These are phyloP conservation scores for Arothron firmamentum DNA, from an alignment of 2,113 vertebrate genomes.

Conservation along the genomic window DNA sequence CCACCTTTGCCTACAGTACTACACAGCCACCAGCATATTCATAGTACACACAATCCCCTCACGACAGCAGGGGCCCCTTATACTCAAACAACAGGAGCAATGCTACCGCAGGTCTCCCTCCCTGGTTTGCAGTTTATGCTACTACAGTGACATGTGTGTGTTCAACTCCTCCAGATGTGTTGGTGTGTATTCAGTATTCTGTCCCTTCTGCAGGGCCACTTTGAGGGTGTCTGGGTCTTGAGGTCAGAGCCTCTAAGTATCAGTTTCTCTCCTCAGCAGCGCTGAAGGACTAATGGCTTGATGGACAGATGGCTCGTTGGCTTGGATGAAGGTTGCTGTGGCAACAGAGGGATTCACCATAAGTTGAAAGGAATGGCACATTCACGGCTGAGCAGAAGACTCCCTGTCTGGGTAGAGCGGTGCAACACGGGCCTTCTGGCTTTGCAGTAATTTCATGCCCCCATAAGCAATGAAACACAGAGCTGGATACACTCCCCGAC, in stretches of 20 bases:
- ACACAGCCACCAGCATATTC: conserved; percentile 43
- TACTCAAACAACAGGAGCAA: conserved; percentile 41
- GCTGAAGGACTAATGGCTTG: conserved; percentile 44
- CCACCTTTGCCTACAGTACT: conserved; percentile 45
- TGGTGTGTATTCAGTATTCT: conserved; percentile 15
- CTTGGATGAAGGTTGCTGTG: conserved; percentile 38
- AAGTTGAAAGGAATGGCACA: conserved; percentile 48
- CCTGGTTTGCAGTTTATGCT: neutral
- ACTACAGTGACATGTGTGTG: neutral
- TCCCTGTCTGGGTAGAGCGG: conserved; percentile 46
- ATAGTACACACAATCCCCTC: conserved; percentile 57
- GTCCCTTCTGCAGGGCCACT: conserved; percentile 32
- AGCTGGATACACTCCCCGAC: conserved; percentile 46
- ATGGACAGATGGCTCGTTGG: conserved; percentile 52
- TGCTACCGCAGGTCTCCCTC: conserved; percentile 21
- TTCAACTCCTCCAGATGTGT: conserved; percentile 12
- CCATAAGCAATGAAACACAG: conserved; percentile 69
- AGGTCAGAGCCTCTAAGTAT: conserved; percentile 55
- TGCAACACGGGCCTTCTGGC: conserved; percentile 59
- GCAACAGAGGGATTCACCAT: conserved; percentile 49
- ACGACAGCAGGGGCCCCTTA: conserved; percentile 45
- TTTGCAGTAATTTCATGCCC: conserved; percentile 77
- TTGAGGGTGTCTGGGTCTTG: conserved; percentile 47
- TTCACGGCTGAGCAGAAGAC: conserved; percentile 22
- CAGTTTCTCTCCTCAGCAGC: conserved; percentile 48